phyloP scores from a whole-genome alignment of 92 coral and sea anemone genomes.

The Zoanthus gigantus region DNA sequence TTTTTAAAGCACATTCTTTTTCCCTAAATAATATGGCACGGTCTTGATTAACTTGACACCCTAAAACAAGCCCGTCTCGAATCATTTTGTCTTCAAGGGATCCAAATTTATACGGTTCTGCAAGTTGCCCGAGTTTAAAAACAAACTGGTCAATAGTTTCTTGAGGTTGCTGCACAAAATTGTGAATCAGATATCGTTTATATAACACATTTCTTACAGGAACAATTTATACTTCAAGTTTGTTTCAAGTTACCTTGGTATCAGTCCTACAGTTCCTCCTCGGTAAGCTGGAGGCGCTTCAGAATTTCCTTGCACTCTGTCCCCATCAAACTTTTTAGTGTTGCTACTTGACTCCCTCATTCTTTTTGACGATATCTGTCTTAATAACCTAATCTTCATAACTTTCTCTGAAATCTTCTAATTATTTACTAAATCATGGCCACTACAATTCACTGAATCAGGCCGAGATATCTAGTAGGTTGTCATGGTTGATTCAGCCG shows the following conservation, averaged over 20 bases:
- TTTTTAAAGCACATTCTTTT: constrained; percentile 39
- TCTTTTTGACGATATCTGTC: background rate
- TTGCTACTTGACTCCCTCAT: background rate
- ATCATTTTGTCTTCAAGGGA: constrained; percentile 44
- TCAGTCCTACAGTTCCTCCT: constrained; percentile 9
- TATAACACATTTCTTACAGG: constrained; percentile 34
- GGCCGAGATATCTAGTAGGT: background rate
- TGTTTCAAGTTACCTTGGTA: background rate
- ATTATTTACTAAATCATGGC: background rate
- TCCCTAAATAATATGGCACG: background rate
- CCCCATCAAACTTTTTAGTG: constrained; percentile 18
- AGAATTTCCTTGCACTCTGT: constrained; percentile 1
- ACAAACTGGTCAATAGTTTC: constrained; percentile 53
- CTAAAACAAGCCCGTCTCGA: background rate
- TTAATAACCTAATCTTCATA: background rate
- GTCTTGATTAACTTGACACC: constrained; percentile 32
- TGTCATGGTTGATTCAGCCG: background rate
- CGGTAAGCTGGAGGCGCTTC: constrained; percentile 34
- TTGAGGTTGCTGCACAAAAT: constrained; percentile 36
- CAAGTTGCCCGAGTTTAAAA: constrained; percentile 38
- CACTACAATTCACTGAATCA: background rate
- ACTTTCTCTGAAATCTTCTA: constrained; percentile 21
- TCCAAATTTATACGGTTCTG: constrained; percentile 42
- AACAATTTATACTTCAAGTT: constrained; percentile 23
- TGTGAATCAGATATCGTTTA: constrained; percentile 18